Evolutionary conservation across 2,113 vertebrate genomes (phyloP).

Genomic region (Ictalurus furcatus): DNA sequence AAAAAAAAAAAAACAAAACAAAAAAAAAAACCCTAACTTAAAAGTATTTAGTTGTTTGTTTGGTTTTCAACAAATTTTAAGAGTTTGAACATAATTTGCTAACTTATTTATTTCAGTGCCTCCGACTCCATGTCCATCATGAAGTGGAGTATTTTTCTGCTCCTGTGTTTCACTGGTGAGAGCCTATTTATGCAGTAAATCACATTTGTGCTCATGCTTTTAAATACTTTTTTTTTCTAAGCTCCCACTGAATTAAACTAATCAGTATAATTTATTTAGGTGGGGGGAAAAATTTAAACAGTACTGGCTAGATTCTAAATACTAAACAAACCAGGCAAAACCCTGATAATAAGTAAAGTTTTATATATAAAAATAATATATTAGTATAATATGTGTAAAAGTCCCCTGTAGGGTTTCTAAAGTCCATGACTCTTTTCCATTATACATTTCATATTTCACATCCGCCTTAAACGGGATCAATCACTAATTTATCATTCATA

Average conservation of each 20-base stretch:
- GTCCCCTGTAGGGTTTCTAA: background rate
- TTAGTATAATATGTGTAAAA: background rate
- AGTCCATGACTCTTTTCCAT: background rate
- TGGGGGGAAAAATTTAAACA: too few relatives aligned
- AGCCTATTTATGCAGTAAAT: background rate
- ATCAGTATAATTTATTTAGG: too few relatives aligned
- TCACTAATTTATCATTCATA: background rate
- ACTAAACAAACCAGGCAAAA: background rate
- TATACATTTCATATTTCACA: background rate
- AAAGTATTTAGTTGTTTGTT: too few relatives aligned
- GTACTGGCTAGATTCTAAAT: background rate
- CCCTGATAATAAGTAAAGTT: background rate
- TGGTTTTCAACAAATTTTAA: background rate
- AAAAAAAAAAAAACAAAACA: too few relatives aligned
- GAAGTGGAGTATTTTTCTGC: background rate
- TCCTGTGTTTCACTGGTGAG: background rate
- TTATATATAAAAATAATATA: too few relatives aligned
- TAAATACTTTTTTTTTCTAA: background rate
- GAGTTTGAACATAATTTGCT: background rate
- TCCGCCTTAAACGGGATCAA: background rate
- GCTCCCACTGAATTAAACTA: background rate
- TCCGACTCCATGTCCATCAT: background rate
- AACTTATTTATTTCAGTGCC: background rate
- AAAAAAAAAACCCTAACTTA: too few relatives aligned
- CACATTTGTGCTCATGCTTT: background rate